Evolutionary conservation across 2,888 invertebrate species (phyloP).

Genomic region (Parnassius orleans): DNA sequence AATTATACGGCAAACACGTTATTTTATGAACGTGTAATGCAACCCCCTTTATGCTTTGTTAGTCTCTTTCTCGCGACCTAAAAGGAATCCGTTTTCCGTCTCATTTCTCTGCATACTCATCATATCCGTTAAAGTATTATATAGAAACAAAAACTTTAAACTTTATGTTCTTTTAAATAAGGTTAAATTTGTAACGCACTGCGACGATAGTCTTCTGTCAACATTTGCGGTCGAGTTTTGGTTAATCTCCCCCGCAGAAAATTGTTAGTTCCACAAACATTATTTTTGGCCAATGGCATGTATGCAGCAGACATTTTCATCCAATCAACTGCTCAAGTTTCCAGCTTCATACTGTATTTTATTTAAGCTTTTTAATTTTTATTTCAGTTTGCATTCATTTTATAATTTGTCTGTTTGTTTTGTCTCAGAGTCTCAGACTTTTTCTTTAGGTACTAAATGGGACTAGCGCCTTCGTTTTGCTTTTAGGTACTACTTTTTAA

Average conservation of each 20-base stretch:
- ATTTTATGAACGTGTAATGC: constrained; percentile 34
- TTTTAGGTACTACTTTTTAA: constrained; percentile 3
- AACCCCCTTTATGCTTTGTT: constrained; percentile 39
- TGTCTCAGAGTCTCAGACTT: constrained; percentile 10
- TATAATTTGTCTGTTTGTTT: constrained; percentile 21
- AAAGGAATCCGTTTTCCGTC: constrained; percentile 49
- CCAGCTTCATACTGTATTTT: constrained; percentile 46
- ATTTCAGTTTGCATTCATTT: constrained; percentile 11
- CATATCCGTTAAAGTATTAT: constrained; percentile 36
- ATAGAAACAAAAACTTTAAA: constrained; percentile 27
- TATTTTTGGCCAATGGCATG: constrained; percentile 79
- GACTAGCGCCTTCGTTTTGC: constrained; percentile 12
- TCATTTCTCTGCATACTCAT: constrained; percentile 50
- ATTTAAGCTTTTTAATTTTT: constrained; percentile 49
- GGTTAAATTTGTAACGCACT: constrained; percentile 38
- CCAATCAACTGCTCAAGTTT: constrained; percentile 65
- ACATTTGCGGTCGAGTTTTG: constrained; percentile 71
- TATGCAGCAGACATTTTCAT: constrained; percentile 60
- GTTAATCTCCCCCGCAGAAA: constrained; percentile 74
- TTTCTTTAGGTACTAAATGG: constrained; percentile 15
- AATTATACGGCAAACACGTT: constrained; percentile 23
- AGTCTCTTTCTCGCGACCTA: constrained; percentile 46
- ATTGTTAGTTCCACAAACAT: constrained; percentile 71
- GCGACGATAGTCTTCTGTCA: constrained; percentile 54
- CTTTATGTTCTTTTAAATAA: constrained; percentile 33